phyloP scores from a whole-genome alignment of 2,888 invertebrate species.

The Ophioninae sp. region DNA sequence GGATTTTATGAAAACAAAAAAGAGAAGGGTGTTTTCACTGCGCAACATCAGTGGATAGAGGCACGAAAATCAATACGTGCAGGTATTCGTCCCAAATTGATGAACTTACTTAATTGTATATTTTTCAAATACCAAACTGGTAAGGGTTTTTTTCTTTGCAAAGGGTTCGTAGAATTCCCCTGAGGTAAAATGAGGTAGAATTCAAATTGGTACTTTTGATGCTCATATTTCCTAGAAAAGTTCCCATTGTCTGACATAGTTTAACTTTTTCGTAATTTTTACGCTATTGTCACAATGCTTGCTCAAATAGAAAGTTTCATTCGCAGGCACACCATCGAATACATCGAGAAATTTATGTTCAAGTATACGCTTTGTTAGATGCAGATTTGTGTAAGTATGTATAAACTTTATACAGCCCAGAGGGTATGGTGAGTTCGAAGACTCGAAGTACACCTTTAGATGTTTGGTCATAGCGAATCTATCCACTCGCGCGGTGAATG shows the following conservation, averaged over 20 bases:
- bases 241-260: constrained; percentile 6
- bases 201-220: neutral
- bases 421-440: constrained; percentile 25
- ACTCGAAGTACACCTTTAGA: constrained; percentile 42
- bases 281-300: neutral
- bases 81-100: neutral
- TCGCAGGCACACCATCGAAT: constrained; percentile 26
- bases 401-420: constrained; percentile 10
- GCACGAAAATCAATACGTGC: neutral
- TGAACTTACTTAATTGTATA: neutral
- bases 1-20: constrained; percentile 3
- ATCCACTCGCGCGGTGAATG: constrained; percentile 55
- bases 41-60: neutral
- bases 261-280: neutral
- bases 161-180: neutral
- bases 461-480: constrained; percentile 41
- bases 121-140: neutral
- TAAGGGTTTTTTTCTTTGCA: neutral
- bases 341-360: constrained; percentile 50
- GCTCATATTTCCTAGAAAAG: neutral
- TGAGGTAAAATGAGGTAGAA: neutral
- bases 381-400: neutral
- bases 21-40: neutral
- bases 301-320: neutral
- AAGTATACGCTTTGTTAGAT: neutral